Evolutionary conservation across 2,113 vertebrate species (phyloP).

Genomic region (Lampris incognitus): DNA sequence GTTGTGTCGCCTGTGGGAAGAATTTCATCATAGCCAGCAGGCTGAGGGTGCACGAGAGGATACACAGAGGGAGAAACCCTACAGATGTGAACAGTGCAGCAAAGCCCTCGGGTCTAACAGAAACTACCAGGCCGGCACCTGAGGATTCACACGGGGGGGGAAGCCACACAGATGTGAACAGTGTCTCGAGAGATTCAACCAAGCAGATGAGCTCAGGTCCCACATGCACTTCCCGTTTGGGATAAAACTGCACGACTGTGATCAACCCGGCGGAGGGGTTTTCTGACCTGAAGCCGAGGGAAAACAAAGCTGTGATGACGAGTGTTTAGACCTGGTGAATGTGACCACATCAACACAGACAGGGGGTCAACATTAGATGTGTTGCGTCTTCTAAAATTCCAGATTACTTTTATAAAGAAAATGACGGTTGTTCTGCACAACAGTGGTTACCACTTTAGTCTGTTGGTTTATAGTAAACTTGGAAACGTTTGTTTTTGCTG

Average conservation of each 20-base stretch:
- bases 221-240: not conserved
- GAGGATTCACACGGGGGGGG: constrained; percentile 74
- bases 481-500: no score
- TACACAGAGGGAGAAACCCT: constrained; percentile 77
- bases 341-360: no score
- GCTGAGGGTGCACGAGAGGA: constrained; percentile 75
- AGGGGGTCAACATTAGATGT: no score
- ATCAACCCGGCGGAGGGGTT: not conserved
- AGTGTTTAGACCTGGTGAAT: no score
- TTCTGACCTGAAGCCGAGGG: not conserved
- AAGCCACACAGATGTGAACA: constrained; percentile 67
- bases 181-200: constrained; percentile 67
- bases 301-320: not conserved
- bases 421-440: no score
- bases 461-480: no score
- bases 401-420: no score
- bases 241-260: not conserved
- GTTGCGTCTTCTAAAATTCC: no score
- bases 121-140: constrained; percentile 72
- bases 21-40: constrained; percentile 67
- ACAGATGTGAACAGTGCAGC: constrained; percentile 75
- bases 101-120: constrained; percentile 75
- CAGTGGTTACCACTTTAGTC: no score
- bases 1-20: constrained; percentile 74
- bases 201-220: not conserved